Evolutionary conservation across 2,888 invertebrate species (phyloP), one percentile per base, ranked within the genome.

Genomic region (Drosophila stalkeri): DNA sequence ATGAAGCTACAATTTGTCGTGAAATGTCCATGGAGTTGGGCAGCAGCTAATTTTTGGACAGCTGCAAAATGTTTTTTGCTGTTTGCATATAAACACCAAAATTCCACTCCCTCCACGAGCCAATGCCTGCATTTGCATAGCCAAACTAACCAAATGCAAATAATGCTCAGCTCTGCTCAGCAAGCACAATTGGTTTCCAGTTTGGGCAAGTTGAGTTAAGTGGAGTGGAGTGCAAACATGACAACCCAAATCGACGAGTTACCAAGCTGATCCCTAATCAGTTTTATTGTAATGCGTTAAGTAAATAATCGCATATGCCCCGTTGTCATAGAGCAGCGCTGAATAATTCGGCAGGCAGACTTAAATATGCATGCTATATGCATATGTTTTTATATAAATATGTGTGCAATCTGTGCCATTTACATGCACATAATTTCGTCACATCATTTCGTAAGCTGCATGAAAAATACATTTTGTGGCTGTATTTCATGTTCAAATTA

Each of bases 401-500:
- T 37, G 9, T n/a, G 39, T 41, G 31, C n/a, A 39, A 47, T 66
- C 66, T 14, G 46, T 46, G 47, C 41, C 41, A 81, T 84, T 89
- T 81, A 83, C 78, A 89, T 89, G 87, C 75, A 86, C 80, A 87
- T 78, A 71, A 72, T 75, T 80, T 80, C 72, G 69, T 54, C 55
- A 44, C 43, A 51, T 64, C 67, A 44, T 59, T 69, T 44, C 46
- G 60, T 65, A 77, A 46, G 59, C 51, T 77, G 73, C 65, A 76
- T 43, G 77, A 83, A 75, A 78, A 81, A 86, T 81, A 77, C 66
- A 70, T 67, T 72, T 72, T 80, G 72, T 69, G 75, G 75, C 71
- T 81, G 79, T 89, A 86, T 86, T 83, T 83, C 85, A 86, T 83
- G 81, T 66, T 66, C 72, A 76, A 84, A 89, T 86, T 83, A 76